These are phyloP conservation scores for Drosophila parthenogenetica DNA, from an alignment of 2,888 invertebrate species.

Conservation along the genomic window DNA sequence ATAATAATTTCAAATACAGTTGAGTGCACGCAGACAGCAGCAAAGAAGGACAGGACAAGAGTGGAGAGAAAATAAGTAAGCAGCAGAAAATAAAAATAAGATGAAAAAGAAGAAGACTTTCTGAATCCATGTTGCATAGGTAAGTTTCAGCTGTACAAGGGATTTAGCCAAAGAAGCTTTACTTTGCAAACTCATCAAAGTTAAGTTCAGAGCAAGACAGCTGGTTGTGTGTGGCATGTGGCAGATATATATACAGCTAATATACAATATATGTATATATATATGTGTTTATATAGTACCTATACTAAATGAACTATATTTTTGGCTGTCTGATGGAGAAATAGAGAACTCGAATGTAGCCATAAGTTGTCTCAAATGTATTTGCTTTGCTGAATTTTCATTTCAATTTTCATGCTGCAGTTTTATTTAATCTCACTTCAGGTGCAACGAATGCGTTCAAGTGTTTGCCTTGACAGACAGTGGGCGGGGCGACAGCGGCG, in stretches of 20 bases:
- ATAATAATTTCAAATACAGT: constrained; percentile 65
- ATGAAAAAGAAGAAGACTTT: constrained; percentile 7
- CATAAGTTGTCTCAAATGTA: constrained; percentile 71
- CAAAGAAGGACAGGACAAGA: neutral
- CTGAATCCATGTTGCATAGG: constrained; percentile 35
- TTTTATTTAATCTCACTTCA: constrained; percentile 79
- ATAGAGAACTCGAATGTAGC: constrained; percentile 32
- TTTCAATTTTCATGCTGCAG: constrained; percentile 73
- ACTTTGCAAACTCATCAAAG: constrained; percentile 75
- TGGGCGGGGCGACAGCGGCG: neutral
- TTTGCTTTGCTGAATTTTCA: constrained; percentile 75
- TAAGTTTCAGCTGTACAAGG: constrained; percentile 26
- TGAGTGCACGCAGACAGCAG: constrained; percentile 34
- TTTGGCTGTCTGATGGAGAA: constrained; percentile 33
- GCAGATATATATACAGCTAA: neutral
- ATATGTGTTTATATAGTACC: constrained; percentile 19
- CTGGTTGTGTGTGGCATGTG: constrained; percentile 7
- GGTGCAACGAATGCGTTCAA: constrained; percentile 69
- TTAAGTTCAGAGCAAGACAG: constrained; percentile 52
- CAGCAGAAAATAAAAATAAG: constrained; percentile 18
- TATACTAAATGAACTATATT: constrained; percentile 37
- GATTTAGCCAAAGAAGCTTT: constrained; percentile 29
- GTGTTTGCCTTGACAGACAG: constrained; percentile 56
- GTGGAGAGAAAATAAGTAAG: neutral
- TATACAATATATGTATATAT: constrained; percentile 17